These are phyloP conservation scores for Pararge aegeria DNA, from an alignment of 1,140 invertebrate genomes.

Conservation along the genomic window DNA sequence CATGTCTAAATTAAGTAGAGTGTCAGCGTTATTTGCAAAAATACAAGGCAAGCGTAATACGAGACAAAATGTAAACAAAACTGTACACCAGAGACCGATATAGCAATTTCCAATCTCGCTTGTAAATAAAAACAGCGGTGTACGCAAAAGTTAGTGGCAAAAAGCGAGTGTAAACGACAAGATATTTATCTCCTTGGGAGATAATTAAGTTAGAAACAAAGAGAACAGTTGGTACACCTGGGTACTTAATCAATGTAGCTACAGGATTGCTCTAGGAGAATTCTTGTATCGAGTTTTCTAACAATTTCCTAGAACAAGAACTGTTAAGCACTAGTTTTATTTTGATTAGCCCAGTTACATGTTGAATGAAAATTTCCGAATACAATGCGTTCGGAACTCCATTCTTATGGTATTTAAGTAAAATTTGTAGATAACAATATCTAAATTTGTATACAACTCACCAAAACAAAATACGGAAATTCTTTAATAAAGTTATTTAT, in stretches of 20 bases:
- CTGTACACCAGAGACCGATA: not conserved
- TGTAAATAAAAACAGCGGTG: not conserved
- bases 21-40: not conserved
- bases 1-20: too few relatives aligned
- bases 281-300: not conserved
- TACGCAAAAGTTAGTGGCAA: not conserved
- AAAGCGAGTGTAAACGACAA: constrained; percentile 6
- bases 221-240: constrained; percentile 13
- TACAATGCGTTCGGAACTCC: too few relatives aligned
- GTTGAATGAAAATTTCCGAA: too few relatives aligned
- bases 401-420: too few relatives aligned
- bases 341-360: too few relatives aligned
- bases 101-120: not conserved
- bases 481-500: too few relatives aligned
- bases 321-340: not conserved
- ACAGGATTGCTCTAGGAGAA: not conserved
- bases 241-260: constrained; percentile 16
- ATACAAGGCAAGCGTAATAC: not conserved
- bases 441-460: too few relatives aligned
- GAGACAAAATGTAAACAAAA: not conserved
- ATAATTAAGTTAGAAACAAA: constrained; percentile 16
- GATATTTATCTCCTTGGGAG: constrained; percentile 16
- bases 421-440: too few relatives aligned
- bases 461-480: too few relatives aligned
- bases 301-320: not conserved